These are phyloP conservation scores for Crossoptilon crossoptilon DNA, from an alignment of 2,797 vertebrate genomes.

Conservation along the genomic window DNA sequence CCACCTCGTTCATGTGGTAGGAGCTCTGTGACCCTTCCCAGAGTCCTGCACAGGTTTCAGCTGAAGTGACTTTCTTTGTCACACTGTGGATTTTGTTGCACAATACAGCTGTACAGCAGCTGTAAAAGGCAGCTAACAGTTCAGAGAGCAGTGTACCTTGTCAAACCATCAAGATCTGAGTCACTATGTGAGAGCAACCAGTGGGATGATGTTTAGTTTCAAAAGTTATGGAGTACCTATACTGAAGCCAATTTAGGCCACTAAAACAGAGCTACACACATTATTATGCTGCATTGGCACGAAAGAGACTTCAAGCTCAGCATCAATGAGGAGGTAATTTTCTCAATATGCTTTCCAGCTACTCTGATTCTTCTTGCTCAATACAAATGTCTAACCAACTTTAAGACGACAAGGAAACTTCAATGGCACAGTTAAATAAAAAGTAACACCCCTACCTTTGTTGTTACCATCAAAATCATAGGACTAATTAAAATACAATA, in stretches of 20 bases:
- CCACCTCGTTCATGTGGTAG: not conserved
- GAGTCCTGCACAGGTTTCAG: not conserved
- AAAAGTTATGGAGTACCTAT: not conserved
- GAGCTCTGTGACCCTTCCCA: not conserved
- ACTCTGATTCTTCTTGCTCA: not conserved
- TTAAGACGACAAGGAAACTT: not conserved
- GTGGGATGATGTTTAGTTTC: fast-evolving
- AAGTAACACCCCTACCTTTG: not conserved
- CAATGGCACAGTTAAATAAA: not conserved
- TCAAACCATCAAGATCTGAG: fast-evolving
- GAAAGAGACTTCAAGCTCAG: not conserved
- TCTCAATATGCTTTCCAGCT: not conserved
- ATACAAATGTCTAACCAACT: not conserved
- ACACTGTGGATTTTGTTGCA: fast-evolving
- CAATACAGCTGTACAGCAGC: not conserved
- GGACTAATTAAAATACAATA: not conserved
- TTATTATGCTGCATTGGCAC: not conserved
- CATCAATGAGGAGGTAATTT: not conserved
- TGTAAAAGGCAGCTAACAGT: fast-evolving
- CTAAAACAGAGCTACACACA: fast-evolving
- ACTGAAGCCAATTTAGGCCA: not conserved
- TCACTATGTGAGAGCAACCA: fast-evolving
- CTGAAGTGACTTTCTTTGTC: not conserved
- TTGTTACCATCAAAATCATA: not conserved
- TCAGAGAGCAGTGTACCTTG: fast-evolving